Evolutionary conservation across 2,113 vertebrate genomes (phyloP), one percentile per base, ranked within the genome.

Genomic region (Trachemys scripta): DNA sequence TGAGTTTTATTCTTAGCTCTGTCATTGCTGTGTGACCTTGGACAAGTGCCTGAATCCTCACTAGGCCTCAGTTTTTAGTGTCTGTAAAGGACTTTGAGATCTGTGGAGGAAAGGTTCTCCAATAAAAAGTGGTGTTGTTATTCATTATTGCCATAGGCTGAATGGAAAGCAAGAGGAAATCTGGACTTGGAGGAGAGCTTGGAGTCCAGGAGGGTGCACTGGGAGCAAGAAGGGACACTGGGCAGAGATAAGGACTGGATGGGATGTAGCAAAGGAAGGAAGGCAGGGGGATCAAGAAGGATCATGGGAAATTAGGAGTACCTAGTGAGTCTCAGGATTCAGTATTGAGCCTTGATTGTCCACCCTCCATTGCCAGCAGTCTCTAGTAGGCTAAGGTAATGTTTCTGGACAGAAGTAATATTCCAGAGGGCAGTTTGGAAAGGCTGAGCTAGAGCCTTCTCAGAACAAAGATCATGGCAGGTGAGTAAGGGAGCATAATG

Each of bases 1-100:
- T 22, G 19, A 80, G n/a, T 54, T 96, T 85, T 80, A 82, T 45
- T 45, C 72, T n/a, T 85, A 65, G n/a, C 4, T 81, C 50, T 84
- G 10, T 49, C 59, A 6, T 19, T 72, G 20, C 29, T n/a, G 69
- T 22, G 35, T 38, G 69, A 72, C n/a, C n/a, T 38, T 72, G n/a
- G 69, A 72, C 8, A 72, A n/a, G n/a, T 38, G 69, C 19, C n/a
- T 72, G n/a, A 72, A 72, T 20, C 12, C n/a, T 38, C 65, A 72
- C 17, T 72, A 4, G 16, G 35, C 19, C n/a, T 72, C n/a, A 38
- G 4, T 72, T 72, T 10, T 72, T 72, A 72, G 35, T 38, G 19
- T 72, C 69, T 72, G 3, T 17, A 38, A 38, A 72, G n/a, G 69
- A 19, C 19, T 62, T 59, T 31, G 27, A 59, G 57, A 25, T 29